These are phyloP conservation scores for Drosophila bunnanda DNA, from an alignment of 2,888 invertebrate species.

Conservation along the genomic window DNA sequence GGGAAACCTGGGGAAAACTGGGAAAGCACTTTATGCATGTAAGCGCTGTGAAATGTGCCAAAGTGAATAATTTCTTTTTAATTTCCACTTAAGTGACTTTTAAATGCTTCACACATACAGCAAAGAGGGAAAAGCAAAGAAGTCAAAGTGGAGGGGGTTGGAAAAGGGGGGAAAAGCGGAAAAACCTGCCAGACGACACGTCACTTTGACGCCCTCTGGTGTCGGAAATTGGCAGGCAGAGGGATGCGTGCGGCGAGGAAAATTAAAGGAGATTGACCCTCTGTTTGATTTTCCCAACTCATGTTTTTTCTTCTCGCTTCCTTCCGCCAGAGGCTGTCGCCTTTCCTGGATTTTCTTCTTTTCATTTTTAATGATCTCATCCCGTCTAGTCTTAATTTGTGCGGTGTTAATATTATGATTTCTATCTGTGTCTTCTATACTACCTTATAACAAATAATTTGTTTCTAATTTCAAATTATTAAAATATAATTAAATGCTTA, in stretches of 20 bases:
- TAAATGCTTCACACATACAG: constrained; percentile 66
- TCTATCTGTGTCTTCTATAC: too few species aligned
- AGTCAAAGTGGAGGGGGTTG: constrained; percentile 4
- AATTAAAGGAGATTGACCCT: constrained; percentile 18
- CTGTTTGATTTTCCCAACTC: constrained; percentile 16
- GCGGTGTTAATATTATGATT: too few species aligned
- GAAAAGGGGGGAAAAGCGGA: not conserved
- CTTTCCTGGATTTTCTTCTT: not conserved
- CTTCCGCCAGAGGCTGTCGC: too few species aligned
- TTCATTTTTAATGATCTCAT: not conserved
- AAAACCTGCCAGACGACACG: constrained; percentile 44
- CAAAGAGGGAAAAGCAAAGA: constrained; percentile 11
- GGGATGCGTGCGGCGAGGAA: not conserved
- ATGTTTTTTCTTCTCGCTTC: not conserved
- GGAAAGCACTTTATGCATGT: constrained; percentile 35
- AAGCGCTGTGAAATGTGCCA: constrained; percentile 66
- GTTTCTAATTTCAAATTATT: too few species aligned
- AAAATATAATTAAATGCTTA: too few species aligned
- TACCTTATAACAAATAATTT: too few species aligned
- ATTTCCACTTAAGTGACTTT: constrained; percentile 83
- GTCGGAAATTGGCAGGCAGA: constrained; percentile 35
- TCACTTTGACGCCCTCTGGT: constrained; percentile 49
- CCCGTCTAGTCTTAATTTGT: not conserved
- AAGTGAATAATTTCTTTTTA: constrained; percentile 84
- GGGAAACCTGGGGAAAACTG: constrained; percentile 6